Base-by-base conservation (phyloP, 1,140 invertebrate species). In the Helicoverpa zea region DNA sequence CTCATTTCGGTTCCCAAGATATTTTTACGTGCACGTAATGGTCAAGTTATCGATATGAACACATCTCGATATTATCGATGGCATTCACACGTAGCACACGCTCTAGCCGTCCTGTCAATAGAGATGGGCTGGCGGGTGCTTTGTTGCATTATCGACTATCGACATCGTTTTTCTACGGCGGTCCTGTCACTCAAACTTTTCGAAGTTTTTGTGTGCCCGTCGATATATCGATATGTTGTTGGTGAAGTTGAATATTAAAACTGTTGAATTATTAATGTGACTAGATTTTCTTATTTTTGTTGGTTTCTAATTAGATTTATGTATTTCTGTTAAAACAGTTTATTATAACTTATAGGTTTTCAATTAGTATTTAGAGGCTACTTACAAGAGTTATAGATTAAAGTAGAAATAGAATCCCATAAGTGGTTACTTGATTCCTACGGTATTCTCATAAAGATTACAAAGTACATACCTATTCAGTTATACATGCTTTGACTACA, bases 11-110 rank as follows among this genome's bases (percentile, higher is more conserved):
- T 89, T 90, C 89, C 86, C 89, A 89, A 88, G 88, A 84, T 84
- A 86, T 89, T 85, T 88, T 84, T 89, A 90, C 86, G 80, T 86
- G 88, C 87, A 90, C 87, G 92, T 93, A 93, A 93, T 94, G 91
- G 91, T 80, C 86, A 84, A 92, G 83, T 87, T 92, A 92, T 94
- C 91, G 92, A 92, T 84, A 82, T 84, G 75, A 85, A 91, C 87
- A 88, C 84, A 92, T 92, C 91, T 90, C 87, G 91, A 92, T 92
- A 88, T 75, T 88, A 88, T 91, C 88, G 92, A 94, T 94, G 94
- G 89, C 90, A 94, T 94, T 94, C 93, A 94, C 93, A 93, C 93
- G 88, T 93, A 91, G 92, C 93, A 94, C 93, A 94, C 93, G 93
- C 92, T 91, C 90, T 85, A 82, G 87, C 81, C 87, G 87, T 85